Evolutionary conservation across 1,140 invertebrate species (phyloP), one percentile per base, ranked within the genome.

Genomic region (Whitmania pigra): DNA sequence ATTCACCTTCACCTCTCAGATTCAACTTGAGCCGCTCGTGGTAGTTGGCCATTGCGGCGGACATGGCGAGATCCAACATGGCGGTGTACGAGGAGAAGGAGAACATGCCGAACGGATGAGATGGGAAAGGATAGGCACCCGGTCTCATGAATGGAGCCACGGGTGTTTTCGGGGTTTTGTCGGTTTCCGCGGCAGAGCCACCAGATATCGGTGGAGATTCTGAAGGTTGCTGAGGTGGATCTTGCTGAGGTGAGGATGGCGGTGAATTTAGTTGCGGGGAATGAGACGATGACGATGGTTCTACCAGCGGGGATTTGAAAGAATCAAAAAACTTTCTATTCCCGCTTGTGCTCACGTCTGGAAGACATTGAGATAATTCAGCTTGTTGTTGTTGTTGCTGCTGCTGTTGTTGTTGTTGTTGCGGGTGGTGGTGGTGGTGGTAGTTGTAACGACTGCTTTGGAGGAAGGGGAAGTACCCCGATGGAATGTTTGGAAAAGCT

Each of bases 381-480:
- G 20, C 5, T 57, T 57, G 57, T n/a, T 63, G 57, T 1, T 63
- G 54, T 63, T 63, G 57, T 63, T 63, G 55, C 27, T 60, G 55
- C 27, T n/a, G n/a, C n/a, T n/a, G 54, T 57, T 57, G 54, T n/a
- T 57, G 54, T 57, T 57, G 54, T 57, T 63, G 57, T 63, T 63
- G 57, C 11, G 22, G 57, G 20, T 63, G 57, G 57, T 63, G 57
- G 15, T 60, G 55, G 55, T 22, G 57, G 57, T 63, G 57, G 57
- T 63, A 22, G 57, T 31, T 25, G 57, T 63, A 31, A n/a, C 22
- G 57, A 31, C 57, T 22, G 22, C 29, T 31, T 22, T 22, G 57
- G 57, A 49, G 43, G 43, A 49, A 49, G 15, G 43, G 43, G 43
- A 49, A 49, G 43, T 49, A 49, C 13, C 43, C 43, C 13, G 43